Base-by-base conservation (phyloP, 2,797 vertebrate species). In the Ateles fusciceps region DNA sequence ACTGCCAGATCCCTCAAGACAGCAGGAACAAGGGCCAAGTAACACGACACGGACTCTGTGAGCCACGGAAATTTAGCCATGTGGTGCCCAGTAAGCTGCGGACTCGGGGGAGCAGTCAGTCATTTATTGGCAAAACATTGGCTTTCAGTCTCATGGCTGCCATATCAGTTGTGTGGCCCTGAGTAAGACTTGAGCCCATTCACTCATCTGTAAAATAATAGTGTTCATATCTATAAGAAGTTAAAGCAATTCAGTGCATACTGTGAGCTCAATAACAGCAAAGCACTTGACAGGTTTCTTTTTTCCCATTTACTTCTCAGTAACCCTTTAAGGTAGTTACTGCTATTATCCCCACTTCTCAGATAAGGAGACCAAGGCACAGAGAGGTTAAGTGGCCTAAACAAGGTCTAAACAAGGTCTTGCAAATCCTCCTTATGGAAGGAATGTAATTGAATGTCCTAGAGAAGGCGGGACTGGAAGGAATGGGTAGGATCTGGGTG, bases 61-160 rank as follows among this genome's bases (percentile, higher is more conserved):
- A 68, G 30, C 80, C 36, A 50, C 28, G 5, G 71, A 61, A n/a
- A 52, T 57, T 33, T 21, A 76, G 72, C 11, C 11, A 2, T 5
- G 19, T 12, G 0, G 44, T 8, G 55, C 75, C 21, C 39, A 36
- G 21, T 22, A 42, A 24, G 42, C 83, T 28, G 4, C 8, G n/a
- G 13, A 4, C 22, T 1, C 10, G 15, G 15, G 30, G 28, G 13
- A 68, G 1, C 33, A 3, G 33, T 12, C 2, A 0, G 7, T 22
- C 85, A 36, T 26, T n/a, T 28, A 0, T 4, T 4, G 19, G 55
- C 52, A 22, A 76, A 6, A 30, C 15, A 3, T 22, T 36, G 30
- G 50, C 1, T 39, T 79, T 36, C 13, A 84, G n/a, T 39, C 13
- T 42, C 22, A 13, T 9, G 7, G 30, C n/a, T 59, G 21, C 30